A percentile compares a stretch with the other conserved stretches of the same genome.
Evolutionary conservation across 2,113 vertebrate species (phyloP).

Genomic region (Hippopotamus amphibius): DNA sequence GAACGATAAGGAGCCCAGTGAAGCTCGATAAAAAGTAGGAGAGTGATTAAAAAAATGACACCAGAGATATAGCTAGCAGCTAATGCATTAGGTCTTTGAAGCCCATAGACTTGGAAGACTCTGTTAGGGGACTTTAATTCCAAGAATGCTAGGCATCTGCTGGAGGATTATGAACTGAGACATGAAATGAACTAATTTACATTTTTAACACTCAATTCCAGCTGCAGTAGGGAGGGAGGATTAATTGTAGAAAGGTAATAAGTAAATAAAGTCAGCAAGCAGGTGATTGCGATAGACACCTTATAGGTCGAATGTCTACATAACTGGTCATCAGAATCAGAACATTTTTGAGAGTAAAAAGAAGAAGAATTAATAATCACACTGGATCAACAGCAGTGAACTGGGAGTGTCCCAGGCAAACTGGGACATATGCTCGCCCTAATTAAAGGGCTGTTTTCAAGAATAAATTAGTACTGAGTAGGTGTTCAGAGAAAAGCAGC

Average conservation of each 20-base stretch:
- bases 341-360: not conserved
- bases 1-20: not conserved
- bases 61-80: not conserved
- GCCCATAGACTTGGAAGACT: not conserved
- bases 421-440: not conserved
- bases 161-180: not conserved
- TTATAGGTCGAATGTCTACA: not conserved
- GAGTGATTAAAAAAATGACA: no score
- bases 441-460: conserved; percentile 47
- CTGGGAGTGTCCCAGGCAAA: not conserved
- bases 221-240: not conserved
- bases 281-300: not conserved
- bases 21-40: not conserved
- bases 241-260: not conserved
- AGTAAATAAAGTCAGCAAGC: not conserved
- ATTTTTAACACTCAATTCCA: not conserved
- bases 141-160: not conserved
- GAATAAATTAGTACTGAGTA: conserved; percentile 34
- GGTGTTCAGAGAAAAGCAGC: conserved; percentile 41
- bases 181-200: not conserved
- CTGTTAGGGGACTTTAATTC: not conserved
- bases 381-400: not conserved
- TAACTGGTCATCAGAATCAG: not conserved
- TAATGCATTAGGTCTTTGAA: not conserved
- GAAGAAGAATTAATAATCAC: not conserved